Conservation (phyloP, 2,888 invertebrate species). For the Cantharis rustica region DNA sequence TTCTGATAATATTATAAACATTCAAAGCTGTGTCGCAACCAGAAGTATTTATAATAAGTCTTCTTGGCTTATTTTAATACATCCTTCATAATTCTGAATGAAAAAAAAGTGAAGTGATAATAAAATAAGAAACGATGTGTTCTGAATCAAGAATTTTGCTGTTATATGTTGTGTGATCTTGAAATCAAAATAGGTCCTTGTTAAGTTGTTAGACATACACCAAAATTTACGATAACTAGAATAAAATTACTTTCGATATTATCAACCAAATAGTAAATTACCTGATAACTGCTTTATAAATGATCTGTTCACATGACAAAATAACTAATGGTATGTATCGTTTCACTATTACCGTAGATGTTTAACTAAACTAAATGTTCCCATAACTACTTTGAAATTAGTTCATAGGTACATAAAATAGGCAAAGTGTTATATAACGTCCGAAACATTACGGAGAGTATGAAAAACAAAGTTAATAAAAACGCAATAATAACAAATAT, state of each 20-base stretch:
- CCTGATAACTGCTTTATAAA: constrained; percentile 51
- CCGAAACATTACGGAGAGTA: background rate
- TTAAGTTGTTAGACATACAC: constrained; percentile 15
- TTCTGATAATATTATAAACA: too few species aligned
- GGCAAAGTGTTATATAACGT: background rate
- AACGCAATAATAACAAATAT: background rate
- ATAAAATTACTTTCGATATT: constrained; percentile 29
- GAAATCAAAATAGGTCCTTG: background rate
- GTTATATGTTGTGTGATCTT: background rate
- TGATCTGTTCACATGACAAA: constrained; percentile 50
- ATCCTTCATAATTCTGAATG: too few species aligned
- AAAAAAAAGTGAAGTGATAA: too few species aligned
- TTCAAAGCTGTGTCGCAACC: too few species aligned
- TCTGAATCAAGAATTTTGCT: background rate
- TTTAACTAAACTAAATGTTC: constrained; percentile 17
- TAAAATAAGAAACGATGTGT: background rate
- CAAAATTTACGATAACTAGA: constrained; percentile 23
- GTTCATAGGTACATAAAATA: constrained; percentile 1
- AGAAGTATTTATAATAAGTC: too few species aligned
- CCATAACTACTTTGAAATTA: constrained; percentile 16
- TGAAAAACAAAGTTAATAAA: background rate
- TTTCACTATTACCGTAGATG: constrained; percentile 20
- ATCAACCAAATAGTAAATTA: constrained; percentile 41
- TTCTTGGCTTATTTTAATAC: too few species aligned
- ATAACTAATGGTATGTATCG: constrained; percentile 23